phyloP scores from a whole-genome alignment of 2,113 vertebrate species.

The Mustelus asterias region DNA sequence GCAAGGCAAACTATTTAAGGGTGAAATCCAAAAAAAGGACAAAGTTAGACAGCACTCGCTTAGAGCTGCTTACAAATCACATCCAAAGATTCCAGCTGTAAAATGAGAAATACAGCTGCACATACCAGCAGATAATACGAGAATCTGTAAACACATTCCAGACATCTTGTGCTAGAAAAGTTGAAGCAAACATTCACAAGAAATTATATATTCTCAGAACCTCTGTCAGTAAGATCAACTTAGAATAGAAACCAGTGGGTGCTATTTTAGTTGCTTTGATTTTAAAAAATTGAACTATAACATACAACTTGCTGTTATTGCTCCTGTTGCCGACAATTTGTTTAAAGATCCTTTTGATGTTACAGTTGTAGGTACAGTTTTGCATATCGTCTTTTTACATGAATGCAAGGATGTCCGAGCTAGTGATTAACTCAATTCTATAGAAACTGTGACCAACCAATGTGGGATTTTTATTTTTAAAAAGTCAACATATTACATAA shows the following conservation, averaged over 20 bases:
- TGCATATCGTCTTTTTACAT: too few relatives aligned
- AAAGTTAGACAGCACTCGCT: background rate
- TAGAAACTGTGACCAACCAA: background rate
- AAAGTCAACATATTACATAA: background rate
- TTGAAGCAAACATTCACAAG: background rate
- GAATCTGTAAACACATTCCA: conserved; percentile 3
- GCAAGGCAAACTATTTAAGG: background rate
- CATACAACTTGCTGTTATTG: background rate
- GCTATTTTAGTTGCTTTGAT: background rate
- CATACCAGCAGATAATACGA: background rate
- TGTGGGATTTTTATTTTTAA: background rate
- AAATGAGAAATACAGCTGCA: conserved; percentile 23
- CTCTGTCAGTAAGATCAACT: conserved; percentile 8
- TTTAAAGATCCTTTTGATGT: background rate
- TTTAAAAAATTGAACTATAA: background rate
- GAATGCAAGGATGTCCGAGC: background rate
- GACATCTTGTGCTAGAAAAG: background rate
- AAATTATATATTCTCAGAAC: background rate
- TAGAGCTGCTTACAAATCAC: background rate
- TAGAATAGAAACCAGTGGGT: background rate
- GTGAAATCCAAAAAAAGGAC: background rate
- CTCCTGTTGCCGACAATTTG: background rate
- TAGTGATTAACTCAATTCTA: background rate
- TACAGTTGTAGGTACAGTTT: too few relatives aligned
- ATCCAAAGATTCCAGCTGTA: background rate